Evolutionary conservation across 2,888 invertebrate species (phyloP).

Genomic region (Acleris laterana): DNA sequence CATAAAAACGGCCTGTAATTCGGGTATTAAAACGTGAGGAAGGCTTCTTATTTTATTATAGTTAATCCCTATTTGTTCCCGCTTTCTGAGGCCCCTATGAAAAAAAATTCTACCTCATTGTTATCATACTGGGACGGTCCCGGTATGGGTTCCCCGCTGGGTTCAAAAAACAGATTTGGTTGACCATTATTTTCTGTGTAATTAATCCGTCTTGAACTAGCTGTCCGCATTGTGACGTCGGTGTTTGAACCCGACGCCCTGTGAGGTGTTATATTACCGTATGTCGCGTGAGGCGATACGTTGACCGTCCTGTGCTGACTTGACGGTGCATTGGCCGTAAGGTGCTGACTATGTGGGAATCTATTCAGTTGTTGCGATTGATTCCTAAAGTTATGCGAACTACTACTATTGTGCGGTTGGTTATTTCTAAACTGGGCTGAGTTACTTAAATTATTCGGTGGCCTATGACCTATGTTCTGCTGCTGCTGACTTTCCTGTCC

Average conservation of each 20-base stretch:
- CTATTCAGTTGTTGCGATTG: background rate
- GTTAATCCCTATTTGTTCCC: constrained; percentile 28
- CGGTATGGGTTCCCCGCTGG: background rate
- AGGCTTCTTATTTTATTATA: constrained; percentile 22
- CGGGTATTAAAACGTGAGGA: constrained; percentile 38
- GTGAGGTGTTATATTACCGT: background rate
- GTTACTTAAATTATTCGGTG: background rate
- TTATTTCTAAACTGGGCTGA: constrained; percentile 1
- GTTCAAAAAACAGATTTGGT: background rate
- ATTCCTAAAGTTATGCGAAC: background rate
- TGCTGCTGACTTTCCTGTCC: background rate
- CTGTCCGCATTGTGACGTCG: constrained; percentile 6
- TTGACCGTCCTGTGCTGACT: background rate
- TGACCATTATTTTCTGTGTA: background rate
- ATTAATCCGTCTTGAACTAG: background rate
- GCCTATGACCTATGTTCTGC: background rate
- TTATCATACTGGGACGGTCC: background rate
- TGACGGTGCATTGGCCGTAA: background rate
- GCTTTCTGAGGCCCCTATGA: background rate
- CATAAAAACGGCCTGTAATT: constrained; percentile 38
- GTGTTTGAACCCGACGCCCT: constrained; percentile 6
- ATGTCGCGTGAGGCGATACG: background rate
- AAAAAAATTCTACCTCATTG: background rate
- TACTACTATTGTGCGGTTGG: background rate
- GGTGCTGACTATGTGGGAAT: background rate